phyloP scores from a whole-genome alignment of 2,797 vertebrate genomes.

The Pempheris klunzingeri region DNA sequence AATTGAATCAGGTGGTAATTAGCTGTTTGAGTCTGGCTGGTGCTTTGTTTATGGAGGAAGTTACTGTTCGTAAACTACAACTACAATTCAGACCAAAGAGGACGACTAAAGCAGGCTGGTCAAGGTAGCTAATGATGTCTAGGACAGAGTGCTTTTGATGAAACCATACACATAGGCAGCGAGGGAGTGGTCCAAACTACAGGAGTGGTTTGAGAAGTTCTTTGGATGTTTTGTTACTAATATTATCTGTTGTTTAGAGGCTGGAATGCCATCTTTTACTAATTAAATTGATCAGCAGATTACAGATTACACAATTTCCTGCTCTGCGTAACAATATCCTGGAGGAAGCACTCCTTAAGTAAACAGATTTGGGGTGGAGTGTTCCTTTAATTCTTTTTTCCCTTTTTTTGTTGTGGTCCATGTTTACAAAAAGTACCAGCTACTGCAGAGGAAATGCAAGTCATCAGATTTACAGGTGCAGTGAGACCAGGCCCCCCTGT shows the following conservation, averaged over 20 bases:
- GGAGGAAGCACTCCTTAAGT: not conserved
- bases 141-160: not conserved
- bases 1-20: not conserved
- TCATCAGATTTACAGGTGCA: constrained; percentile 85
- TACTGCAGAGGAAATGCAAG: constrained; percentile 78
- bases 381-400: not conserved
- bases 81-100: not conserved
- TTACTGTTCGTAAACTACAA: not conserved
- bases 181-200: not conserved
- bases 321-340: constrained; percentile 7
- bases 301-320: not conserved
- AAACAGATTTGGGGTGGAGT: not conserved
- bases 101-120: not conserved
- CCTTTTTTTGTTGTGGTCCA: constrained; percentile 5
- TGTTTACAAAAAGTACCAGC: constrained; percentile 60
- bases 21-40: not conserved
- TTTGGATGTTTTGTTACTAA: not conserved
- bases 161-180: not conserved
- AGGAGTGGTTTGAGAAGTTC: not conserved
- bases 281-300: not conserved
- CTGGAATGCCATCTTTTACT: not conserved
- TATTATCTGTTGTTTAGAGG: not conserved
- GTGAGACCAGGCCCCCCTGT: constrained; percentile 45
- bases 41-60: not conserved
- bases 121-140: not conserved